Evolutionary conservation across 2,113 vertebrate genomes (phyloP), one percentile per base, ranked within the genome.

Genomic region (Epinephelus cyanopodus): DNA sequence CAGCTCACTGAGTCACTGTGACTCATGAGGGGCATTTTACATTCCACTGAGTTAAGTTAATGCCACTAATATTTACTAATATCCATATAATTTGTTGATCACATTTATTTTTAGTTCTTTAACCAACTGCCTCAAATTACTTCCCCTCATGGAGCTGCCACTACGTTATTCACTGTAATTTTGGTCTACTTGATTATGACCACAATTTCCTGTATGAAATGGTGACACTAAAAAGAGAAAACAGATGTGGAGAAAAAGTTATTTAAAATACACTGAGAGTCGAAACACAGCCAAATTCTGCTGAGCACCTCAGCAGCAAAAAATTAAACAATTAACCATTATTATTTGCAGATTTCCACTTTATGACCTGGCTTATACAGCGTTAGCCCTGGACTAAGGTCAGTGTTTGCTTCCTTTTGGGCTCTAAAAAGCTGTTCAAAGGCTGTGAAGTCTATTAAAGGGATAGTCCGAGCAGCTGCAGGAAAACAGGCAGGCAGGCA

Each of bases 401-500:
- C 64, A 18, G 21, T 27, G 61, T 67, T 72, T 56, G 48, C 52
- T 85, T 82, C 72, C 78, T 79, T 27, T 3, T 2, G 21, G 70
- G 54, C 57, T 81, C 21, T 45, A 33, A 48, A 76, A 54, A 57
- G 13, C 18, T 63, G 77, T 79, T 76, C 21, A 74, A 67, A 60
- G 61, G 39, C 69, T 61, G 52, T 45, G 53, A 61, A 70, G 64
- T 64, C 42, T 54, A 37, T 71, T 69, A 69, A 65, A 18, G 10
- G 19, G 21, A 47, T 65, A 65, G 70, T 63, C 54, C 27, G 25
- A 56, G 87, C 90, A 82, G 81, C 87, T 86, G 81, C 61, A 50
- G 61, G 52, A n/a, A n/a, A n/a, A n/a, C 37, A 39, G 62, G 39
- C 39, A 6, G 2, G 39, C 42, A 45, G 42, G 25, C 13, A 29